Percentiles rank a stretch among this genome's conserved stretches.
phyloP scores from a whole-genome alignment of 53 echinoderm and acorn worm species.

The Paelopatides confundens region DNA sequence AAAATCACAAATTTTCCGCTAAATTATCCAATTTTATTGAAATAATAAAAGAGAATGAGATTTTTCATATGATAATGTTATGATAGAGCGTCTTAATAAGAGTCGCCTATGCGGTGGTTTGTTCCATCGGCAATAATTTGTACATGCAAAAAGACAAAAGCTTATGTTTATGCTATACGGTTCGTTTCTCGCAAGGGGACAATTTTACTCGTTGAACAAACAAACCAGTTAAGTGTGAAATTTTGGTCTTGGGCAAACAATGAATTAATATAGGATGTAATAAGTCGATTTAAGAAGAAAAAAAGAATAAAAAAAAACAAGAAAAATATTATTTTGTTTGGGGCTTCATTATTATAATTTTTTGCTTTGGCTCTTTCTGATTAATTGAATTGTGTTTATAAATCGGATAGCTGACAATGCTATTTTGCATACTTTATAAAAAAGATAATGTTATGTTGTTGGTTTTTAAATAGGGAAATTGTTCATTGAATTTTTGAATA shows the following conservation, averaged over 20 bases:
- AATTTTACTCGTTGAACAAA: conserved; percentile 1
- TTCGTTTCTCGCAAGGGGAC: background rate
- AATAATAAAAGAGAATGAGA: background rate
- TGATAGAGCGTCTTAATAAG: background rate
- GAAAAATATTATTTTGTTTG: too few relatives aligned
- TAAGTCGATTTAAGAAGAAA: too few relatives aligned
- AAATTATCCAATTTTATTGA: background rate
- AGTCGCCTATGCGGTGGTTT: background rate
- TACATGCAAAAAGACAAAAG: background rate
- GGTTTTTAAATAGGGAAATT: too few relatives aligned
- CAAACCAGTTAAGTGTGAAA: conserved; percentile 16
- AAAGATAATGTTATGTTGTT: too few relatives aligned
- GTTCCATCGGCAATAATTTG: background rate
- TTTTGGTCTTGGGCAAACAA: background rate
- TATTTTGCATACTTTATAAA: background rate
- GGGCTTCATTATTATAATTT: too few relatives aligned
- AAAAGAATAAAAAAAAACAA: too few relatives aligned
- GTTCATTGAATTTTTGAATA: too few relatives aligned
- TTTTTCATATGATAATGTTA: background rate
- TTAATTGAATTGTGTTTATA: background rate
- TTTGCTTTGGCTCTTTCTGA: background rate
- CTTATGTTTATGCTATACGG: background rate
- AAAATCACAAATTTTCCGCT: background rate
- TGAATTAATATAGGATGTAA: too few relatives aligned
- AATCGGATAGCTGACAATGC: background rate